Conservation (phyloP, 2,888 invertebrate genomes). For the Zygothrica quintamaculata region DNA sequence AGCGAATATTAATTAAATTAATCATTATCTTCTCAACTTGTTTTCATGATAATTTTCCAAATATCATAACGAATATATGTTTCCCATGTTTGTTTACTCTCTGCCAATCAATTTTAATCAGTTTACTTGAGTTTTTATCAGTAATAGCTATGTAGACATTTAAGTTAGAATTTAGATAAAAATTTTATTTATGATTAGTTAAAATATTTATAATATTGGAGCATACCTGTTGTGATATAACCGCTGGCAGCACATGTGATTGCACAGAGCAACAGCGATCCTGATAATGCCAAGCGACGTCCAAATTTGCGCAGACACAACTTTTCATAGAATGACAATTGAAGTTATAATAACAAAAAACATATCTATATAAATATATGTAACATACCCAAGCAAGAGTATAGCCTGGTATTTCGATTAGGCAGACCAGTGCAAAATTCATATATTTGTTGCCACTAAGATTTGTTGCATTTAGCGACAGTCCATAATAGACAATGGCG, state of each 20-base stretch:
- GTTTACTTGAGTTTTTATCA: conserved; percentile 68
- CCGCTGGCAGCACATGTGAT: conserved; percentile 86
- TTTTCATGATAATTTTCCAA: background rate
- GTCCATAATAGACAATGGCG: conserved; percentile 89
- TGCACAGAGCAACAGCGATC: conserved; percentile 86
- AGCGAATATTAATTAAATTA: too few species aligned
- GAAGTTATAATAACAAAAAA: too few species aligned
- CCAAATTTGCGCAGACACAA: conserved; percentile 86
- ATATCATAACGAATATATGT: background rate
- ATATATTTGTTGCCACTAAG: conserved; percentile 89
- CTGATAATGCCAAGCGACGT: conserved; percentile 85
- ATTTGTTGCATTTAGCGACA: conserved; percentile 88
- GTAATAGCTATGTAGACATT: conserved; percentile 59
- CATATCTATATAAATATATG: background rate
- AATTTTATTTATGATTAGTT: background rate
- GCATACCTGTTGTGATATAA: conserved; percentile 85
- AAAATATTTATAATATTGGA: background rate
- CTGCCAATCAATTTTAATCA: background rate
- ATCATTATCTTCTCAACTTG: too few species aligned
- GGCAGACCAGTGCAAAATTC: conserved; percentile 87
- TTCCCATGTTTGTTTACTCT: conserved; percentile 1
- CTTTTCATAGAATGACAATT: conserved; percentile 72
- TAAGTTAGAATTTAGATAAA: conserved; percentile 5
- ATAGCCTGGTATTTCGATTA: conserved; percentile 87
- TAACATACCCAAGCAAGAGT: conserved; percentile 84